Conservation (phyloP, 2,888 invertebrate species). For the Corbicula japonica region DNA sequence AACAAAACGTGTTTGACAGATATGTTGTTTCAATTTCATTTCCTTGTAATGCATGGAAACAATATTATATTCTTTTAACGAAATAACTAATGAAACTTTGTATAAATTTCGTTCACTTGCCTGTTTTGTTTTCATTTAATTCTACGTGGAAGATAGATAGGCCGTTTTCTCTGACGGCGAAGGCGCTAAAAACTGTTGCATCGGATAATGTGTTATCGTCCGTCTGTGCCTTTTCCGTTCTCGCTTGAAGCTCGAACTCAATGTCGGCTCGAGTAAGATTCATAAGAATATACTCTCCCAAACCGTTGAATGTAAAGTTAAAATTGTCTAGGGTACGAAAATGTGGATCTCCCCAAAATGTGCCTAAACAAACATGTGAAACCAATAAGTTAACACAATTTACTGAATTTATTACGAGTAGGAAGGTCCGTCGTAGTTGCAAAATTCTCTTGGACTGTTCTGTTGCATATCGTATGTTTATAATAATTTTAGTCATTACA, state of each 20-base stretch:
- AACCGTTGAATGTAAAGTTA: conserved; percentile 42
- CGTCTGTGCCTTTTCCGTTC: conserved; percentile 19
- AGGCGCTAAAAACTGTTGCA: conserved; percentile 43
- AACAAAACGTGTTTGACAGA: too few relatives aligned
- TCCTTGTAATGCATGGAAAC: too few relatives aligned
- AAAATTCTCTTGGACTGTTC: too few relatives aligned
- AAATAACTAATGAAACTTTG: too few relatives aligned
- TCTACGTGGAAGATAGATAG: conserved; percentile 33
- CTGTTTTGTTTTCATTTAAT: conserved; percentile 14
- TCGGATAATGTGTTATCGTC: conserved; percentile 15
- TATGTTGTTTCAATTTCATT: too few relatives aligned
- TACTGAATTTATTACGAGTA: too few relatives aligned
- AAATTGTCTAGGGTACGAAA: conserved; percentile 33
- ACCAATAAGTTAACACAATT: too few relatives aligned
- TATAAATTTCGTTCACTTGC: too few relatives aligned
- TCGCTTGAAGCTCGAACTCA: conserved; percentile 30
- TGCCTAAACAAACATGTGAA: conserved; percentile 8
- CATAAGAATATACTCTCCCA: conserved; percentile 38
- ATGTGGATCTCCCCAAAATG: conserved; percentile 45
- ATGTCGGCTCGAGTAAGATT: not conserved
- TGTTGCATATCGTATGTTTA: too few relatives aligned
- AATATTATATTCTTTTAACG: too few relatives aligned
- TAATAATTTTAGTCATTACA: too few relatives aligned
- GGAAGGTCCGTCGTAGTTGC: too few relatives aligned
- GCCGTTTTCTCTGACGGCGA: conserved; percentile 31